Percentiles rank a stretch among this genome's conserved stretches.
These are phyloP conservation scores for Drosophila funebris DNA, from an alignment of 1,140 invertebrate species.

Conservation along the genomic window DNA sequence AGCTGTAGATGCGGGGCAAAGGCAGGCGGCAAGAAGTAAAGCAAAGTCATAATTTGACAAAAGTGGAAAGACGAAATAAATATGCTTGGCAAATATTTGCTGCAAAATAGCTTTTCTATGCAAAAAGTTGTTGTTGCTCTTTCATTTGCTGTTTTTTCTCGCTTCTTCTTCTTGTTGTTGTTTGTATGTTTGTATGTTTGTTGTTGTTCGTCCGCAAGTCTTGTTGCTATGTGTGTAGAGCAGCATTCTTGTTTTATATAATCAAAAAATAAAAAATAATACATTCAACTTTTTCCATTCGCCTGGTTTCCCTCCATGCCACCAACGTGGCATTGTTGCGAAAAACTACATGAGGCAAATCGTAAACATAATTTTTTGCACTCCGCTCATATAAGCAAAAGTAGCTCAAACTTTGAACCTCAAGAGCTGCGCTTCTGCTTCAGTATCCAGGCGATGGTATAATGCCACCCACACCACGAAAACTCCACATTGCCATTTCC, in stretches of 20 bases:
- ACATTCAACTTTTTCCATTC: constrained; percentile 45
- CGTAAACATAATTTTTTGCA: constrained; percentile 21
- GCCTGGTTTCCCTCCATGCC: background rate
- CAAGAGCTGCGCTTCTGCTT: constrained; percentile 1
- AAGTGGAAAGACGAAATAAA: constrained; percentile 59
- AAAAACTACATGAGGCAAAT: constrained; percentile 23
- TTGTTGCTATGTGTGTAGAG: constrained; percentile 53
- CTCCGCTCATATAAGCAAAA: background rate
- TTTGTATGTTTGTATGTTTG: background rate
- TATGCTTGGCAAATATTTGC: constrained; percentile 72
- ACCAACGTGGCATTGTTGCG: constrained; percentile 3
- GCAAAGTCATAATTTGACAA: constrained; percentile 77
- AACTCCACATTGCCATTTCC: background rate
- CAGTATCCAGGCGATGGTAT: background rate
- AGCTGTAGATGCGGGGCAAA: no score
- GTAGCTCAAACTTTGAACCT: constrained; percentile 9
- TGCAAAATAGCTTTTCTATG: constrained; percentile 63
- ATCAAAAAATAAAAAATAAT: constrained; percentile 34
- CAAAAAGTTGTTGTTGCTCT: constrained; percentile 28
- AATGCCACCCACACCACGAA: background rate
- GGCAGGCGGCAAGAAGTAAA: constrained; percentile 28
- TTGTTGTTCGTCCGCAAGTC: constrained; percentile 42
- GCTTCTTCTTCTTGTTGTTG: background rate
- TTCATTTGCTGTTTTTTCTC: constrained; percentile 6
- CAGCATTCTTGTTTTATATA: constrained; percentile 48